phyloP scores from a whole-genome alignment of 2,113 vertebrate species.

The Bos taurus region DNA sequence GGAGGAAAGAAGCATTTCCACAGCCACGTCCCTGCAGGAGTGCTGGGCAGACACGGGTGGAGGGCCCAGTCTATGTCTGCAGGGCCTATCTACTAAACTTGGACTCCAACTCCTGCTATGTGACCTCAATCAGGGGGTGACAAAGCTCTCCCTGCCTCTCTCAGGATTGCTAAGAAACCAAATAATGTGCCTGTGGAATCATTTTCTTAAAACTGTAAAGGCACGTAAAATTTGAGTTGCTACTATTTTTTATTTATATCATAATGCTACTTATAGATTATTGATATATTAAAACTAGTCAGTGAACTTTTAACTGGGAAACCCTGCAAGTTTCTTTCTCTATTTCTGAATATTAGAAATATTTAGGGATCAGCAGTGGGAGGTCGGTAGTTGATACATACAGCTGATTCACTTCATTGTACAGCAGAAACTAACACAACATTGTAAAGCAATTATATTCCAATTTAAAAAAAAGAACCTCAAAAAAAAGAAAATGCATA shows the following conservation, averaged over 20 bases:
- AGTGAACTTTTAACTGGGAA: neutral
- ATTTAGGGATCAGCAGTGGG: neutral
- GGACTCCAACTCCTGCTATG: neutral
- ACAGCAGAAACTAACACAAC: neutral
- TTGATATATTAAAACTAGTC: neutral
- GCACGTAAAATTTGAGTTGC: neutral
- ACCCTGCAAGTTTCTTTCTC: neutral
- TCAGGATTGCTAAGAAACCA: neutral
- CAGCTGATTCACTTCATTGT: neutral
- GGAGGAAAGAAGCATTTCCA: neutral
- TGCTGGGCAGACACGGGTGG: fast-evolving
- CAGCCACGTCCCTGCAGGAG: fast-evolving
- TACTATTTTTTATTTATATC: neutral
- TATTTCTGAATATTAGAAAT: neutral
- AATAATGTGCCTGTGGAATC: neutral
- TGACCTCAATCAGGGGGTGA: neutral
- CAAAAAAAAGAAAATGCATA: neutral
- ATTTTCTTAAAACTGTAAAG: neutral
- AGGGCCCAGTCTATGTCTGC: fast-evolving
- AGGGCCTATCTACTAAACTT: no score
- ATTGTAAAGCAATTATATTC: neutral
- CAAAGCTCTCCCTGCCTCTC: neutral
- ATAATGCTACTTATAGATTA: neutral
- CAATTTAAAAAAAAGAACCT: neutral
- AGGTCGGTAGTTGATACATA: neutral